phyloP scores from a whole-genome alignment of 1,140 invertebrate species.

The Penaeus vannamei region DNA sequence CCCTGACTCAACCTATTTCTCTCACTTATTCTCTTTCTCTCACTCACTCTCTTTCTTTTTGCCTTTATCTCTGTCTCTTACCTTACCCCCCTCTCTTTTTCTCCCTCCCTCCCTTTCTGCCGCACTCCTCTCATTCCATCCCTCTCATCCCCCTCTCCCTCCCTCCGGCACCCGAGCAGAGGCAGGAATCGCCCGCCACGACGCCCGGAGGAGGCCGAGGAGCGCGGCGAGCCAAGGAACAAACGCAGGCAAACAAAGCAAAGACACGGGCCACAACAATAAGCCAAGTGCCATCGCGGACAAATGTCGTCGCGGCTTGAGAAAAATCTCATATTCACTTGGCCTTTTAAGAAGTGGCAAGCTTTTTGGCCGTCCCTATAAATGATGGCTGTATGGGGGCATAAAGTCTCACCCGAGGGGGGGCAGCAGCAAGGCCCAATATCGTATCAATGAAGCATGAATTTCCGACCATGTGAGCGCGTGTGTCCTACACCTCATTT shows the following conservation, averaged over 20 bases:
- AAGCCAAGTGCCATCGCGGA: slow-evolving; percentile 36
- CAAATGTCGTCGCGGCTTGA: slow-evolving; percentile 26
- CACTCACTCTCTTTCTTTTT: background rate
- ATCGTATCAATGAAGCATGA: slow-evolving; percentile 33
- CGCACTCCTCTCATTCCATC: background rate
- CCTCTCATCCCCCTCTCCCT: background rate
- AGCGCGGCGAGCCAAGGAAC: background rate
- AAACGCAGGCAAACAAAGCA: too few species aligned
- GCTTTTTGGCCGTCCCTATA: slow-evolving; percentile 29
- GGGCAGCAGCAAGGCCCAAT: background rate
- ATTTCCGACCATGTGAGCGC: slow-evolving; percentile 38
- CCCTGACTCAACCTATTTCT: background rate
- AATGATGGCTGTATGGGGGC: slow-evolving; percentile 27
- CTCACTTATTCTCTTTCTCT: background rate
- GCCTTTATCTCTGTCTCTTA: too few species aligned
- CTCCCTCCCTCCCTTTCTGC: background rate
- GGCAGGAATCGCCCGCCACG: background rate
- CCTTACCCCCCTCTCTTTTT: background rate
- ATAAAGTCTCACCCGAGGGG: background rate
- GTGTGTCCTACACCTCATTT: slow-evolving; percentile 39
- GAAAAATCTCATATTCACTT: slow-evolving; percentile 51
- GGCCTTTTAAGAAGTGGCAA: slow-evolving; percentile 5
- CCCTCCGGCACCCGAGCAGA: background rate
- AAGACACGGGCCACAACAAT: slow-evolving; percentile 27
- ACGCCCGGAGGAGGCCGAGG: background rate